phyloP scores from a whole-genome alignment of 2,113 vertebrate species.

The Microcebus lehilahytsara region DNA sequence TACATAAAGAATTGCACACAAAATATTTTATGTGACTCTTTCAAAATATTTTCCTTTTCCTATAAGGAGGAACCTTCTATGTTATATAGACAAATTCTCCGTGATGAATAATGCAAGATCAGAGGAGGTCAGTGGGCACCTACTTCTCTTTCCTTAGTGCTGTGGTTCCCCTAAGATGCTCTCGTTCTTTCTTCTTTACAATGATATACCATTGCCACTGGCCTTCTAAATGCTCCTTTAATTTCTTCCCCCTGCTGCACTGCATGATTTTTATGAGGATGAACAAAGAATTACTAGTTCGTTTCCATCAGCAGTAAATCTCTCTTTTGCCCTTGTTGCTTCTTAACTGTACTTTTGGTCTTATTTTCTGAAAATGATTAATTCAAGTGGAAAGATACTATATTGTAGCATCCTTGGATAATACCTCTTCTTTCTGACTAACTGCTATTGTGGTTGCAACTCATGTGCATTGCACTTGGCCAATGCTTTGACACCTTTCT shows the following conservation, averaged over 20 bases:
- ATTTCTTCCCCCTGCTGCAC: conserved; percentile 79
- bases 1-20: neutral
- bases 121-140: conserved; percentile 8
- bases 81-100: neutral
- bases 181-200: conserved; percentile 75
- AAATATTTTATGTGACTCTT: neutral
- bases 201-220: conserved; percentile 75
- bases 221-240: conserved; percentile 83
- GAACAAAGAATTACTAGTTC: conserved; percentile 83
- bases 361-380: conserved; percentile 81
- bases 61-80: neutral
- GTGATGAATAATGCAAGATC: conserved; percentile 34
- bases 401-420: conserved; percentile 64
- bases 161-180: conserved; percentile 66
- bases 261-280: conserved; percentile 83
- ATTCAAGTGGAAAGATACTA: conserved; percentile 65
- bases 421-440: conserved; percentile 67
- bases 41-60: conserved; percentile 47
- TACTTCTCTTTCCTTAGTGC: conserved; percentile 52
- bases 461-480: neutral
- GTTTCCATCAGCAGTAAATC: conserved; percentile 84
- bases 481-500: neutral
- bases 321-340: conserved; percentile 83
- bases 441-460: conserved; percentile 40
- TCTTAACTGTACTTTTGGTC: conserved; percentile 76